phyloP scores from a whole-genome alignment of 1,140 invertebrate genomes.

The Oncopodura yosiiana region DNA sequence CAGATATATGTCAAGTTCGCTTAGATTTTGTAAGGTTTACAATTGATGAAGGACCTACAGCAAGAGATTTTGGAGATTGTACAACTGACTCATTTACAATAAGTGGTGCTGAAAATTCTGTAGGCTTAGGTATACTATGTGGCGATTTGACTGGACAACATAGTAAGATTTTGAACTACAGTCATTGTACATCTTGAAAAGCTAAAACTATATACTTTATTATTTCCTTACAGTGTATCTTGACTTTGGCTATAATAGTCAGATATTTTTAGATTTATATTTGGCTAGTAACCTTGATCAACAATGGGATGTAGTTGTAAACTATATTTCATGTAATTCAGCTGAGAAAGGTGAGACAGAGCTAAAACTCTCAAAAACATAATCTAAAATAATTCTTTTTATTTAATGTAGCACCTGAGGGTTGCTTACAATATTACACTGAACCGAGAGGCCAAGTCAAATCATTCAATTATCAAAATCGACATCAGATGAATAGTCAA shows the following conservation, averaged over 20 bases:
- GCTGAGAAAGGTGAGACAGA: too few relatives aligned
- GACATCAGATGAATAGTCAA: slow-evolving; percentile 22
- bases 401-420: slow-evolving; percentile 25
- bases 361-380: too few relatives aligned
- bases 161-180: slow-evolving; percentile 10
- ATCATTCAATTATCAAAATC: slow-evolving; percentile 20
- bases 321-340: slow-evolving; percentile 23
- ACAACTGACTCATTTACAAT: slow-evolving; percentile 14
- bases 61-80: slow-evolving; percentile 8
- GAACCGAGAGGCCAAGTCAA: slow-evolving; percentile 10
- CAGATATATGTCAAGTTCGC: slow-evolving; percentile 23
- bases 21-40: slow-evolving; percentile 18
- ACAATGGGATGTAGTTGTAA: slow-evolving; percentile 24
- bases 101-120: slow-evolving; percentile 9
- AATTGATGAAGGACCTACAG: slow-evolving; percentile 5
- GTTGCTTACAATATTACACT: slow-evolving; percentile 27
- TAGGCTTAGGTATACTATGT: slow-evolving; percentile 17
- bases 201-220: neutral
- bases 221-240: slow-evolving; percentile 22
- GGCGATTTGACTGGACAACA: slow-evolving; percentile 23
- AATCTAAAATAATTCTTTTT: too few relatives aligned
- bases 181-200: too few relatives aligned
- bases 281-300: slow-evolving; percentile 1
- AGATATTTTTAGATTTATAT: slow-evolving; percentile 19
- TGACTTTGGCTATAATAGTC: slow-evolving; percentile 19